Conservation (phyloP, 2,888 invertebrate species). For the Callosobruchus maculatus region DNA sequence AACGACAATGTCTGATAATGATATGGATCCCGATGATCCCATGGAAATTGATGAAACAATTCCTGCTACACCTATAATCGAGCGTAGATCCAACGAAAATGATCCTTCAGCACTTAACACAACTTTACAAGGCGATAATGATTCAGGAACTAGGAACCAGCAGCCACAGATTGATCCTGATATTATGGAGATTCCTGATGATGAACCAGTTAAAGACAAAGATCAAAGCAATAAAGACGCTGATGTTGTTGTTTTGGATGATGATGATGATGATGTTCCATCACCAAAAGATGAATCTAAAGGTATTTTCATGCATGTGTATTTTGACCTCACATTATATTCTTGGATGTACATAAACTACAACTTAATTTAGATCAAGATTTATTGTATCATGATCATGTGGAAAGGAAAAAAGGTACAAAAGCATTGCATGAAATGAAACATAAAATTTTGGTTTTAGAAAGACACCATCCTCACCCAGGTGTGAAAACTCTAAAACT, state of each 20-base stretch:
- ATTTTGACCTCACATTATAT: too few relatives aligned
- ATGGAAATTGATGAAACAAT: slow-evolving; percentile 43
- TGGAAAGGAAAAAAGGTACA: too few relatives aligned
- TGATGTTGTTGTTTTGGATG: slow-evolving; percentile 36
- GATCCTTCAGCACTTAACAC: not conserved
- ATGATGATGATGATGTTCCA: slow-evolving; percentile 32
- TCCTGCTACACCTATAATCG: slow-evolving; percentile 37
- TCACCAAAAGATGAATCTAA: not conserved
- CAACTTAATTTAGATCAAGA: too few relatives aligned
- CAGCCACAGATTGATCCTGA: not conserved
- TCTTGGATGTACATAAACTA: too few relatives aligned
- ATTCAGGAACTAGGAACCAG: slow-evolving; percentile 2
- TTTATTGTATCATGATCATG: too few relatives aligned
- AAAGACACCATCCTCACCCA: too few relatives aligned
- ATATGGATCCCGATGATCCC: slow-evolving; percentile 31
- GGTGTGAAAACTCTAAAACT: too few relatives aligned
- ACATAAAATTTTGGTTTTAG: too few relatives aligned
- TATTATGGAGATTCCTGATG: not conserved
- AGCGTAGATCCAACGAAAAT: slow-evolving; percentile 23
- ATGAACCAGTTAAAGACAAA: not conserved
- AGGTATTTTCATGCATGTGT: not conserved
- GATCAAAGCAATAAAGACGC: slow-evolving; percentile 4
- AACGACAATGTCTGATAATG: slow-evolving; percentile 9
- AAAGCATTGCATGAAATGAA: too few relatives aligned
- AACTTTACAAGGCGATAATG: not conserved